Evolutionary conservation across 1,140 invertebrate genomes (phyloP).

Genomic region (Bombyx mandarina): DNA sequence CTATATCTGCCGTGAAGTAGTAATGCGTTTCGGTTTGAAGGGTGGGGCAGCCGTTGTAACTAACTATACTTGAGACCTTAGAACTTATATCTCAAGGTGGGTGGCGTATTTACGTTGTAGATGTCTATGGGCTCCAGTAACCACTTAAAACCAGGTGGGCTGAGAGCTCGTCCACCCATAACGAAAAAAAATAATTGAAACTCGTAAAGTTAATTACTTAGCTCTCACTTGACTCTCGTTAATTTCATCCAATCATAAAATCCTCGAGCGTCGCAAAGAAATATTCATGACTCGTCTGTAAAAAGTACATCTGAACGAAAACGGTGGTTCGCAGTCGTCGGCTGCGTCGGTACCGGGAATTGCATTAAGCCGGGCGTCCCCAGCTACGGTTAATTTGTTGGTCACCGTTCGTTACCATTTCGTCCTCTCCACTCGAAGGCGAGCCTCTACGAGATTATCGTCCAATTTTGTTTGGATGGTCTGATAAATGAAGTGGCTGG

Average conservation of each 20-base stretch:
- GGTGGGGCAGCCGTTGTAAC: no score
- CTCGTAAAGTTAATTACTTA: no score
- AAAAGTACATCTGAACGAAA: conserved; percentile 12
- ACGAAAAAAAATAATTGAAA: no score
- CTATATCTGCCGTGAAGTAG: no score
- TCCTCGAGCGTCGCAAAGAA: background rate
- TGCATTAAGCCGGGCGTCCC: conserved; percentile 17
- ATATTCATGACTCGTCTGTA: conserved; percentile 2
- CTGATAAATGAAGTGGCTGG: conserved; percentile 15
- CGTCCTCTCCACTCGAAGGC: conserved; percentile 11
- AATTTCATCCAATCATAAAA: background rate
- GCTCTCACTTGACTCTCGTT: no score
- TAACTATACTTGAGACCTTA: no score
- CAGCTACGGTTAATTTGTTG: conserved; percentile 18
- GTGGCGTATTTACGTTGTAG: no score
- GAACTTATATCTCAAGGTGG: no score
- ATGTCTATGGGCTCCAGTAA: no score
- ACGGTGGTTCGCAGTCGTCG: conserved; percentile 3
- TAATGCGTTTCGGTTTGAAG: no score
- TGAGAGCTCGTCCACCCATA: no score
- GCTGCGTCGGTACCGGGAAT: conserved; percentile 10
- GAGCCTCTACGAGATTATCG: conserved; percentile 14
- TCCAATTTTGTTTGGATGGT: conserved; percentile 10
- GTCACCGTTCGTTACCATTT: conserved; percentile 19
- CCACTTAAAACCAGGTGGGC: no score